Evolutionary conservation across 2,888 invertebrate species (phyloP), one percentile per base, ranked within the genome.

Genomic region (Ctenicera cuprea): DNA sequence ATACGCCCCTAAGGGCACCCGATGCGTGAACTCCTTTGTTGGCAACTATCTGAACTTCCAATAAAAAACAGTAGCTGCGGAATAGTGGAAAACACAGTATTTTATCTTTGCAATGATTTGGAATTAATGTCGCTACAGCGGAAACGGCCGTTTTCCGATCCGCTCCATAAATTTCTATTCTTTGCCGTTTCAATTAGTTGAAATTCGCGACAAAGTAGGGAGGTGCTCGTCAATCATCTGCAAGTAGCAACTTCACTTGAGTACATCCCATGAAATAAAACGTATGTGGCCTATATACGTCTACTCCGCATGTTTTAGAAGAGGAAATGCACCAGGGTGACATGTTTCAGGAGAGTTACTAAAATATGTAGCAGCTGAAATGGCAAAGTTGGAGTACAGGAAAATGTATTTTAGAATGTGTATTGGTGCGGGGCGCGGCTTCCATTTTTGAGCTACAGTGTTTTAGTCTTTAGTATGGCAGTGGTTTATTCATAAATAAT

Each of bases 41-140:
- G 33, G 33, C 41, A 41, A 14, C n/a, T 14, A 5, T 41, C 14
- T 41, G 7, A 7, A 41, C 7, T 41, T 41, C 33, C 33, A 33
- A 14, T 41, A 48, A 20, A 48, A 48, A 20, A 48, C 11, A 48
- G 14, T 20, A 9, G 16, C 48, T 8, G 20, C 8, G 11, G 18
- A 48, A 48, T 48, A 48, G 48, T 48, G 14, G 48, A 20, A 48
- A 16, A 48, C 8, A 16, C 20, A 16, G 7, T 43, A 43, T 16
- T 43, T 48, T 16, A 48, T 48, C 20, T 20, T 48, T 20, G 18
- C 48, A 48, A 48, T 48, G 48, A 48, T 48, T 48, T 48, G 48
- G 18, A 48, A 48, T 48, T 48, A 48, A 48, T 20, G 48, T 20
- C 20, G 11, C 11, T 48, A 48, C 11, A 48, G 18, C 20, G 20